phyloP scores from a whole-genome alignment of 2,113 vertebrate species.

The Hydrochoerus hydrochaeris region DNA sequence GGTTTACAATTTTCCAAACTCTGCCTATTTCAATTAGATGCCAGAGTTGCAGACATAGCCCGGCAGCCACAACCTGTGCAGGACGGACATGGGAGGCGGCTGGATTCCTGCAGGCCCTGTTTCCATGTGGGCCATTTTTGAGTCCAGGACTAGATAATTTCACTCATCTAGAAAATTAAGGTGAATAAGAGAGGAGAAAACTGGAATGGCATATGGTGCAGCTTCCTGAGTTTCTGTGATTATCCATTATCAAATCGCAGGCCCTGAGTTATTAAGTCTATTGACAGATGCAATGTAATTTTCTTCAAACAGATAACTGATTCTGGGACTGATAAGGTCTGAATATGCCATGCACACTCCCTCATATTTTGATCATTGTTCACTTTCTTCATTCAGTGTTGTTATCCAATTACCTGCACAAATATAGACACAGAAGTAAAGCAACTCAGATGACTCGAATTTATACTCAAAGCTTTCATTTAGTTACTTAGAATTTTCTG shows the following conservation, averaged over 20 bases:
- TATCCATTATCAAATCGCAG: conserved; percentile 82
- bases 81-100: conserved; percentile 45
- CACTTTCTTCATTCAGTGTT: conserved; percentile 57
- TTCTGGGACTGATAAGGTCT: conserved; percentile 74
- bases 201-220: conserved; percentile 79
- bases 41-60: conserved; percentile 73
- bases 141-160: conserved; percentile 81
- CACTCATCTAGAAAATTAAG: conserved; percentile 84
- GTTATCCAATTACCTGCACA: conserved; percentile 66
- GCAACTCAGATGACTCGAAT: conserved; percentile 23
- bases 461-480: conserved; percentile 17
- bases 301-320: conserved; percentile 82
- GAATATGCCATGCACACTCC: conserved; percentile 60
- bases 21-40: conserved; percentile 78
- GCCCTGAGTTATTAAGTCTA: conserved; percentile 82
- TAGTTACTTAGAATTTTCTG: not conserved
- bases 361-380: conserved; percentile 70
- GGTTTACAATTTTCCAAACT: conserved; percentile 78
- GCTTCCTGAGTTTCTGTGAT: conserved; percentile 84
- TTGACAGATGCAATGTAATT: conserved; percentile 85
- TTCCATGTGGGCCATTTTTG: conserved; percentile 57
- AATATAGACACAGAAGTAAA: conserved; percentile 53
- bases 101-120: conserved; percentile 66
- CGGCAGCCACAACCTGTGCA: conserved; percentile 59
- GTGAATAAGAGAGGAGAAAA: conserved; percentile 80